Evolutionary conservation across 1,140 invertebrate genomes (phyloP).

Genomic region (Cotesia vestalis): DNA sequence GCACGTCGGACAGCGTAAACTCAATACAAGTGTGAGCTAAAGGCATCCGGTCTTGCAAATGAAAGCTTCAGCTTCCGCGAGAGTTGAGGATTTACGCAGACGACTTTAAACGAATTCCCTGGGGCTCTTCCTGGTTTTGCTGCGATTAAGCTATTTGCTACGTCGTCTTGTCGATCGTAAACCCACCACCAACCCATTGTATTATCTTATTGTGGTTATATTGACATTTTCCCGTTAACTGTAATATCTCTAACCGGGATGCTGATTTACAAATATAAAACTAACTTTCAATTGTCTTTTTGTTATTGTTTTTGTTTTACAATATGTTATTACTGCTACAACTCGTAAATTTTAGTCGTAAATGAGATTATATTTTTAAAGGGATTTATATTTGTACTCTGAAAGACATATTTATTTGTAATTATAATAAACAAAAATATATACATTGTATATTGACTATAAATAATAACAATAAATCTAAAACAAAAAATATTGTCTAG

Average conservation of each 20-base stretch:
- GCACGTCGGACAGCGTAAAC: constrained; percentile 5
- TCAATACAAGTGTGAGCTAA: constrained; percentile 11
- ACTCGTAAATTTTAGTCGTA: too few relatives aligned
- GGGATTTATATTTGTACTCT: too few relatives aligned
- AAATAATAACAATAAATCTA: too few relatives aligned
- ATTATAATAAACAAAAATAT: too few relatives aligned
- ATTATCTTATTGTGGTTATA: constrained; percentile 9
- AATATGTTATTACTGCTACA: too few relatives aligned
- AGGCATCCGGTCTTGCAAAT: constrained; percentile 10
- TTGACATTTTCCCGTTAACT: neutral
- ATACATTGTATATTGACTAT: too few relatives aligned
- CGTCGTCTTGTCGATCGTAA: constrained; percentile 19
- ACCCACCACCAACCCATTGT: neutral
- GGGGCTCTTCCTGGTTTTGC: constrained; percentile 9
- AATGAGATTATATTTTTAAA: too few relatives aligned
- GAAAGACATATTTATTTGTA: too few relatives aligned
- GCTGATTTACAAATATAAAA: too few relatives aligned
- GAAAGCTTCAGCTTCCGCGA: neutral
- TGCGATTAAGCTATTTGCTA: constrained; percentile 12
- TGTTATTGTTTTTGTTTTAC: too few relatives aligned
- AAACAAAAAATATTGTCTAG: too few relatives aligned
- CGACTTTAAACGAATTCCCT: constrained; percentile 1
- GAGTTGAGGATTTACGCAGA: constrained; percentile 8
- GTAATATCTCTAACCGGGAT: neutral
- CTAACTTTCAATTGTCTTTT: neutral